These are phyloP conservation scores for Sciurus niger DNA, from an alignment of 2,113 vertebrate genomes.

Conservation along the genomic window DNA sequence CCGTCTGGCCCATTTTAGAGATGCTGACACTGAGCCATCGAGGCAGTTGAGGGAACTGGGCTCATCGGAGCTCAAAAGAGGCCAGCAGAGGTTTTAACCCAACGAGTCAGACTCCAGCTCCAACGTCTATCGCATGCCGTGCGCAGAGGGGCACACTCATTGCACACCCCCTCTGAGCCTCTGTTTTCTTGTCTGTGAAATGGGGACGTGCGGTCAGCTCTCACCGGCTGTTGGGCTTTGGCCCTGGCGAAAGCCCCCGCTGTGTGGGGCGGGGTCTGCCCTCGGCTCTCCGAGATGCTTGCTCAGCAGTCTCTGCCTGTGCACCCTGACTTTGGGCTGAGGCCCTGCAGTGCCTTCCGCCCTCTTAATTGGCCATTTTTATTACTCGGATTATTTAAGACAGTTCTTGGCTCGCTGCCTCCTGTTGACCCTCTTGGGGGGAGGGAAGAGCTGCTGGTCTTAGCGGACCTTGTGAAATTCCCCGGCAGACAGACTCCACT, in stretches of 20 bases:
- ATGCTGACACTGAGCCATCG: not conserved
- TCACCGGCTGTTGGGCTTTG: not conserved
- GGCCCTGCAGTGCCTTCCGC: conserved; percentile 19
- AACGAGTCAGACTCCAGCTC: not conserved
- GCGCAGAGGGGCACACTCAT: too few species aligned
- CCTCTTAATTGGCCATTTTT: conserved; percentile 74
- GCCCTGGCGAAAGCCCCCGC: not conserved
- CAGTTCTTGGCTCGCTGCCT: conserved; percentile 61
- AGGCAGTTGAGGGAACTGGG: not conserved
- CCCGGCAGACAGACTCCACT: conserved; percentile 30
- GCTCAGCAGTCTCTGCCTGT: not conserved
- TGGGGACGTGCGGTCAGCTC: not conserved
- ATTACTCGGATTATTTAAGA: conserved; percentile 80
- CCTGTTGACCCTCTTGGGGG: conserved; percentile 29
- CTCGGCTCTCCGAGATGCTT: not conserved
- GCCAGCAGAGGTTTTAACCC: not conserved
- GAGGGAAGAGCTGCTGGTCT: conserved; percentile 21
- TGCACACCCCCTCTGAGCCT: not conserved
- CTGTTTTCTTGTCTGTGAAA: conserved; percentile 26
- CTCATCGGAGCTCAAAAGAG: not conserved
- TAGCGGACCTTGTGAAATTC: conserved; percentile 68
- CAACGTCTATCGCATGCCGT: not conserved
- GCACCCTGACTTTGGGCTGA: not conserved
- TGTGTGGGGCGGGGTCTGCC: not conserved
- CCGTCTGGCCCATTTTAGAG: not conserved